Evolutionary conservation across 2,797 vertebrate species (phyloP).

Genomic region (Galaxias olidus): DNA sequence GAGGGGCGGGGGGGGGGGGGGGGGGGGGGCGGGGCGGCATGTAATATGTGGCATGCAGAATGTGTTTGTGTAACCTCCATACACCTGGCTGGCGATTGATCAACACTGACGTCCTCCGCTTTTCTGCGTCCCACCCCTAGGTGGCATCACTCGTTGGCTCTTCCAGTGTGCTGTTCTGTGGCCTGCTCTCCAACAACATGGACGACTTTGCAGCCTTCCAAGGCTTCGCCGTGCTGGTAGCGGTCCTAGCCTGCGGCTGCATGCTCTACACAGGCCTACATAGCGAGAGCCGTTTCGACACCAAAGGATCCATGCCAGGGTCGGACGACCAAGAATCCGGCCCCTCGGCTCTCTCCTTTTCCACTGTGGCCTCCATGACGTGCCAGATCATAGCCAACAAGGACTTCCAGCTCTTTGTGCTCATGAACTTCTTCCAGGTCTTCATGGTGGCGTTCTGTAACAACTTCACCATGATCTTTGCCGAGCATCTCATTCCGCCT

Average conservation of each 20-base stretch:
- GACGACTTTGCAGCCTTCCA: conserved; percentile 83
- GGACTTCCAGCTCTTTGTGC: conserved; percentile 84
- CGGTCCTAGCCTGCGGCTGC: conserved; percentile 74
- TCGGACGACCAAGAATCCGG: conserved; percentile 12
- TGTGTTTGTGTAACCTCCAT: too few relatives aligned
- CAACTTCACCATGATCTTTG: conserved; percentile 93
- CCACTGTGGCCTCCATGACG: conserved; percentile 68
- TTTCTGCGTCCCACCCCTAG: conserved; percentile 27
- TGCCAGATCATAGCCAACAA: conserved; percentile 83
- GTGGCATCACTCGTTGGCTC: conserved; percentile 83
- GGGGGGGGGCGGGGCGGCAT: too few relatives aligned
- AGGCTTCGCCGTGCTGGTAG: conserved; percentile 67
- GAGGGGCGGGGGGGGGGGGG: too few relatives aligned
- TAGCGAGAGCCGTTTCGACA: conserved; percentile 75
- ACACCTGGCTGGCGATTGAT: too few relatives aligned
- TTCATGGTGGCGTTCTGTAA: conserved; percentile 86
- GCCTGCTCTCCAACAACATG: conserved; percentile 86
- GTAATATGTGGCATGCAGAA: too few relatives aligned
- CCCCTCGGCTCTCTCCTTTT: conserved; percentile 64
- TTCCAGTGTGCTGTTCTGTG: conserved; percentile 84
- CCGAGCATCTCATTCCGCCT: conserved; percentile 84
- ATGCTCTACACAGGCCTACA: conserved; percentile 84
- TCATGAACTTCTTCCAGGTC: conserved; percentile 92
- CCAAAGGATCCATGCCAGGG: conserved; percentile 32
- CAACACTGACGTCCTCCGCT: too few relatives aligned